These are phyloP conservation scores for Psittacula derbiana DNA, from an alignment of 2,797 vertebrate species.

Conservation along the genomic window DNA sequence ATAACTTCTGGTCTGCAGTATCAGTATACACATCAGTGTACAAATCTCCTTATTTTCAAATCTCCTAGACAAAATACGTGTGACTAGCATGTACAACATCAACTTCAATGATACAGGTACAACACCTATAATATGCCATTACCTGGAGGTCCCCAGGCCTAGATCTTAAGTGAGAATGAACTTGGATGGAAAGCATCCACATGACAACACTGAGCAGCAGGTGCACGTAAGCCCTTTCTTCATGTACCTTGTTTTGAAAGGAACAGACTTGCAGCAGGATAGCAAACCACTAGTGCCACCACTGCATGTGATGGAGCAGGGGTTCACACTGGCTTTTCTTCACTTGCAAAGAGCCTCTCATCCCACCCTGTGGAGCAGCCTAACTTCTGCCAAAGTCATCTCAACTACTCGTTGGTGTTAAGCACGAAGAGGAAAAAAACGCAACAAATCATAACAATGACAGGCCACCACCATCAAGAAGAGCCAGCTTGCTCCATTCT, in stretches of 20 bases:
- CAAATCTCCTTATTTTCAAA: background rate
- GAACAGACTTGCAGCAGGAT: background rate
- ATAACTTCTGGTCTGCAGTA: background rate
- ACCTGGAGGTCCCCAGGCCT: no score
- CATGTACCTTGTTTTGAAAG: fast-evolving
- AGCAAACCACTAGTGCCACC: background rate
- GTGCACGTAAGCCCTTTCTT: fast-evolving
- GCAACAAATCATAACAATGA: fast-evolving
- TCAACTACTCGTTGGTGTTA: fast-evolving
- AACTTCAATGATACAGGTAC: background rate
- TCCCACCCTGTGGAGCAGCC: background rate
- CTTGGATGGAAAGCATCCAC: background rate
- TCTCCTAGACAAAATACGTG: background rate
- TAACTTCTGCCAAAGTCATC: background rate
- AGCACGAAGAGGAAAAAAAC: background rate
- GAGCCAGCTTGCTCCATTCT: background rate
- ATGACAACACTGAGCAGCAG: background rate
- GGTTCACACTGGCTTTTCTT: background rate
- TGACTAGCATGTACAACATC: fast-evolving
- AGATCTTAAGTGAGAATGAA: background rate
- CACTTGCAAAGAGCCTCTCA: background rate
- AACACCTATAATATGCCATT: fast-evolving
- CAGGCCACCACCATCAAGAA: background rate
- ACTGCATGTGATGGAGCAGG: background rate
- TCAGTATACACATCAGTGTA: background rate